These are phyloP conservation scores for Hyalella azteca DNA, from an alignment of 2,888 invertebrate species.

Conservation along the genomic window DNA sequence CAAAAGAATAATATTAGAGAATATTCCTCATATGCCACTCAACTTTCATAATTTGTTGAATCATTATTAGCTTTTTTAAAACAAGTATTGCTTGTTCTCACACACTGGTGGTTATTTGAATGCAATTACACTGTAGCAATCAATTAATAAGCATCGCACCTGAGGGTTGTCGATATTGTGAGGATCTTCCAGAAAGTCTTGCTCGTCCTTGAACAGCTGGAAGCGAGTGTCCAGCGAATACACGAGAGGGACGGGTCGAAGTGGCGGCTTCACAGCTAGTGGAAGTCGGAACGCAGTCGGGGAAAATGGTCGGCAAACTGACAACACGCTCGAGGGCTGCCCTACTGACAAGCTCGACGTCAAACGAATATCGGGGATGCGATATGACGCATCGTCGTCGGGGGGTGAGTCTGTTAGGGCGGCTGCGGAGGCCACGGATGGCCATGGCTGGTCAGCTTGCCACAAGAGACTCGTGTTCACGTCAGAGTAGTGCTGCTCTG, in stretches of 20 bases:
- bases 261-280: constrained; percentile 64
- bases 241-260: constrained; percentile 63
- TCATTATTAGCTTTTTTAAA: too few relatives aligned
- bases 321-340: background rate
- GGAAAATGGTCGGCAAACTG: constrained; percentile 62
- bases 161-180: constrained; percentile 58
- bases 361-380: background rate
- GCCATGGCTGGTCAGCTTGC: constrained; percentile 26
- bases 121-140: too few relatives aligned
- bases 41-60: too few relatives aligned
- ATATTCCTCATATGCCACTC: too few relatives aligned
- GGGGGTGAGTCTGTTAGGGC: constrained; percentile 2
- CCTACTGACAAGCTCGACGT: background rate
- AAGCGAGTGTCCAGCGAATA: constrained; percentile 64
- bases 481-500: constrained; percentile 46
- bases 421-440: constrained; percentile 6
- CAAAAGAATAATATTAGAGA: too few relatives aligned
- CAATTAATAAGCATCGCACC: too few relatives aligned
- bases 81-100: too few relatives aligned
- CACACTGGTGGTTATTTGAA: too few relatives aligned
- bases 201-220: constrained; percentile 63
- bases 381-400: background rate
- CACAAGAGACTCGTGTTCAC: background rate
- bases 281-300: constrained; percentile 61
- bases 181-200: constrained; percentile 62